Conservation (phyloP, 2,888 invertebrate genomes). For the Nemotelus pantherinus region DNA sequence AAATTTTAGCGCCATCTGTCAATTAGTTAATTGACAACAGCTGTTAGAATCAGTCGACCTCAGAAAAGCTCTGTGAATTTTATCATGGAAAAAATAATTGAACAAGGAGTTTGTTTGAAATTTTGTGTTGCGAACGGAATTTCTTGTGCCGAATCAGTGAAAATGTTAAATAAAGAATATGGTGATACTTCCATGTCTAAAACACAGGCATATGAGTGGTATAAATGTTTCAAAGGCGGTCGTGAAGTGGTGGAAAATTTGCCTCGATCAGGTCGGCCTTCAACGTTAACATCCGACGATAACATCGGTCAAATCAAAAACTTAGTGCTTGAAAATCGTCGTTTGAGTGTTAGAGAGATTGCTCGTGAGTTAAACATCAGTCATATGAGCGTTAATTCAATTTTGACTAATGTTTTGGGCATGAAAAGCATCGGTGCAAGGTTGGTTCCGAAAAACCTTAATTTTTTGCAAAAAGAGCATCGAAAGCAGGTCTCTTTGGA, state of each 20-base stretch:
- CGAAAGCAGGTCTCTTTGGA: too few relatives aligned
- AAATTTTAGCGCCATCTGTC: conserved; percentile 26
- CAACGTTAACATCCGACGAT: too few relatives aligned
- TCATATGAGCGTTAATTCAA: too few relatives aligned
- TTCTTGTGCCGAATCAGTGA: conserved; percentile 25
- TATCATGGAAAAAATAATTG: conserved; percentile 16
- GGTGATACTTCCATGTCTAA: conserved; percentile 18
- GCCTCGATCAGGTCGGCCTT: background rate
- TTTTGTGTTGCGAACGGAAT: conserved; percentile 38
- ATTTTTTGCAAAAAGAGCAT: too few relatives aligned
- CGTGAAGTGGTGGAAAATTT: conserved; percentile 16
- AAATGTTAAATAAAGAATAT: conserved; percentile 38
- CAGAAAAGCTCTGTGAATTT: conserved; percentile 16
- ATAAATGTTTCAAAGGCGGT: conserved; percentile 8
- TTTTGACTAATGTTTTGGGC: too few relatives aligned
- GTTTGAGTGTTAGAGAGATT: background rate
- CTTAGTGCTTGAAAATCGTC: background rate
- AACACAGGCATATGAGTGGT: conserved; percentile 22
- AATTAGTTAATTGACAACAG: conserved; percentile 28
- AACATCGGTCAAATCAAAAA: background rate
- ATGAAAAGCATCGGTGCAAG: too few relatives aligned
- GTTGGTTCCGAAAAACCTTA: too few relatives aligned
- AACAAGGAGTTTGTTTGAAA: conserved; percentile 31
- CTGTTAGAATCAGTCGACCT: conserved; percentile 28
- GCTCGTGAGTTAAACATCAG: too few relatives aligned